phyloP scores from a whole-genome alignment of 2,888 invertebrate genomes.

The Polyommatus iphigenia region DNA sequence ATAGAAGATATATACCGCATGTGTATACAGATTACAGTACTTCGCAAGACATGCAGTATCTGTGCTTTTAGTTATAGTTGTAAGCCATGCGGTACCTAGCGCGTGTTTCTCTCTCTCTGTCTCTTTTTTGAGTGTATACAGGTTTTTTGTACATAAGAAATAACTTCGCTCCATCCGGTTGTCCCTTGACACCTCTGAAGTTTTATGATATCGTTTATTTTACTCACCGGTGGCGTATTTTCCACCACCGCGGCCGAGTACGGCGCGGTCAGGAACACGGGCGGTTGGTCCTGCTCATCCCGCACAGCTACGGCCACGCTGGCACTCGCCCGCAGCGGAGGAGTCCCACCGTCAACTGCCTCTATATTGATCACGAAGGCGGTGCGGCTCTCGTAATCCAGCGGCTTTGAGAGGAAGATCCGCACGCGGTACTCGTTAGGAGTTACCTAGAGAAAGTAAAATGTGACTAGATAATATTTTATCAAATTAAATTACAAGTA shows the following conservation, averaged over 20 bases:
- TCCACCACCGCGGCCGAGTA: slow-evolving; percentile 89
- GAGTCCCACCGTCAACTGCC: slow-evolving; percentile 83
- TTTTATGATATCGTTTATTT: too few relatives aligned
- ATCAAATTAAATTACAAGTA: too few relatives aligned
- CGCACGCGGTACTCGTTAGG: slow-evolving; percentile 86
- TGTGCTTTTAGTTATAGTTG: too few relatives aligned
- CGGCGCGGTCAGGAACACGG: slow-evolving; percentile 89
- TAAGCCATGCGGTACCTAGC: too few relatives aligned
- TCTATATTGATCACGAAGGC: slow-evolving; percentile 85
- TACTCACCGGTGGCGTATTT: slow-evolving; percentile 82
- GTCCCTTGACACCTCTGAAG: too few relatives aligned
- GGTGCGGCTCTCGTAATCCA: slow-evolving; percentile 89
- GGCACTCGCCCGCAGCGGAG: slow-evolving; percentile 83
- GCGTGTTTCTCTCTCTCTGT: too few relatives aligned
- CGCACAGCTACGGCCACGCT: slow-evolving; percentile 87
- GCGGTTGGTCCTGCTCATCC: slow-evolving; percentile 92
- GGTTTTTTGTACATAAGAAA: too few relatives aligned
- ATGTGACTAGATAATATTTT: not conserved
- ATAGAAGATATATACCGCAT: too few relatives aligned
- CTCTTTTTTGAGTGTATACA: too few relatives aligned
- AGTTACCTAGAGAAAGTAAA: slow-evolving; percentile 69
- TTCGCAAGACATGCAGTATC: too few relatives aligned
- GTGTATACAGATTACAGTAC: too few relatives aligned
- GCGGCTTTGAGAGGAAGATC: slow-evolving; percentile 81
- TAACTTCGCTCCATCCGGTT: too few relatives aligned